These are phyloP conservation scores for Chrysaora quinquecirrha DNA, from an alignment of 30 jellyfish, hydroid and myxozoan species.

Conservation along the genomic window DNA sequence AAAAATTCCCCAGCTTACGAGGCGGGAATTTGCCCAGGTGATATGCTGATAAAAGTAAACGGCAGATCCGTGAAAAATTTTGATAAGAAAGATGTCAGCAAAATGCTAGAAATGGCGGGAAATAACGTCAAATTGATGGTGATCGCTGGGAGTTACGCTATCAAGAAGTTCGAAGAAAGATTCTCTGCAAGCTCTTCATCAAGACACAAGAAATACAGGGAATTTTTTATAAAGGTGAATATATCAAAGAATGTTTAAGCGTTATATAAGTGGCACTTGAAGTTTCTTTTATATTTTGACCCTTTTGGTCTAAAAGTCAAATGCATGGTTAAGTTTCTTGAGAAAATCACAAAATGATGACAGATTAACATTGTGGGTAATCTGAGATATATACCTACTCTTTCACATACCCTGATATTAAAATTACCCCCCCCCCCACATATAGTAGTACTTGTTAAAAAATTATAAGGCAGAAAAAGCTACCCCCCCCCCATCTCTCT, in stretches of 20 bases:
- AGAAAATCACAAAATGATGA: background rate
- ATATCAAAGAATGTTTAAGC: background rate
- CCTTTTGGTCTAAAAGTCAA: background rate
- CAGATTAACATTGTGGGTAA: too few species aligned
- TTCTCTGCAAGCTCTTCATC: conserved; percentile 26
- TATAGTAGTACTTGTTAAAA: too few species aligned
- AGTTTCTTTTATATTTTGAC: background rate
- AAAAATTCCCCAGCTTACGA: conserved; percentile 51
- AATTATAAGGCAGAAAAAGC: too few species aligned
- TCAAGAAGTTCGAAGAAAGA: conserved; percentile 31
- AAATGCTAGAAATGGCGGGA: conserved; percentile 31
- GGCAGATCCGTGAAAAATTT: conserved; percentile 64
- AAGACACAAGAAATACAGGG: conserved; percentile 39
- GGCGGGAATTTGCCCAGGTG: conserved; percentile 80
- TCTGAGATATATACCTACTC: too few species aligned
- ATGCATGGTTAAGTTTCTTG: background rate
- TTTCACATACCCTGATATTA: too few species aligned
- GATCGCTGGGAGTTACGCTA: conserved; percentile 70
- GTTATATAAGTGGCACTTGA: background rate
- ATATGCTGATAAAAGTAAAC: conserved; percentile 67
- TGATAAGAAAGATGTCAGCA: conserved; percentile 16
- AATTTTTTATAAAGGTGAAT: conserved; percentile 68
- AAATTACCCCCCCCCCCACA: too few species aligned
- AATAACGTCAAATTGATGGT: conserved; percentile 21
- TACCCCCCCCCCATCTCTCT: too few species aligned